Percentiles rank a stretch among this genome's conserved stretches.
These are phyloP conservation scores for Sturnus vulgaris DNA, from an alignment of 2,113 vertebrate genomes.

Conservation along the genomic window DNA sequence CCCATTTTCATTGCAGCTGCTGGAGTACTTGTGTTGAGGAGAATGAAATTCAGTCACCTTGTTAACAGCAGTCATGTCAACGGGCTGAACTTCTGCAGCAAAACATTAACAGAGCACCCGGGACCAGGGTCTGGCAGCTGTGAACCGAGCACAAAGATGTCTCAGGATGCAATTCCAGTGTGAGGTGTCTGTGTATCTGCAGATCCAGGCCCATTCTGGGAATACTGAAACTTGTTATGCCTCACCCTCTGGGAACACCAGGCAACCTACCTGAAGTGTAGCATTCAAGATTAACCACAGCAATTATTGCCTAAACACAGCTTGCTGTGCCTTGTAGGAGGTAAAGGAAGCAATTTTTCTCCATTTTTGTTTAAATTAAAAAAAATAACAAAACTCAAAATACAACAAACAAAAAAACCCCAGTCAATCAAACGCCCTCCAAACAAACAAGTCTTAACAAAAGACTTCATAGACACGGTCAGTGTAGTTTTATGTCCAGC, in stretches of 20 bases:
- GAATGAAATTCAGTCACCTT: not conserved
- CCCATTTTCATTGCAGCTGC: not conserved
- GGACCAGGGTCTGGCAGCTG: not conserved
- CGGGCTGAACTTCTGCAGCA: not conserved
- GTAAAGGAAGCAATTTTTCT: not conserved
- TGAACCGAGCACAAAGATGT: not conserved
- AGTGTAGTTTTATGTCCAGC: not conserved
- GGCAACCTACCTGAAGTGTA: not conserved
- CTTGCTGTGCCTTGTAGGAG: not conserved
- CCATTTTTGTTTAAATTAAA: not conserved
- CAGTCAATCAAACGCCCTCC: not conserved
- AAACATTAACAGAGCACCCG: rapidly evolving
- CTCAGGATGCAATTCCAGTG: not conserved
- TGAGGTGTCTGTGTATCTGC: not conserved
- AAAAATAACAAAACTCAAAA: not conserved
- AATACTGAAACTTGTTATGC: not conserved
- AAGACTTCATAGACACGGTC: not conserved
- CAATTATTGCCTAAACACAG: not conserved
- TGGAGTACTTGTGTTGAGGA: not conserved
- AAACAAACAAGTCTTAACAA: not conserved
- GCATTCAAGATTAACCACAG: not conserved
- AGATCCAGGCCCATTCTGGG: rapidly evolving
- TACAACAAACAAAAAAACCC: rapidly evolving
- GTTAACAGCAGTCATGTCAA: not conserved
- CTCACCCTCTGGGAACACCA: not conserved